These are phyloP conservation scores for Atherix ibis DNA, from an alignment of 2,888 invertebrate genomes.

Conservation along the genomic window DNA sequence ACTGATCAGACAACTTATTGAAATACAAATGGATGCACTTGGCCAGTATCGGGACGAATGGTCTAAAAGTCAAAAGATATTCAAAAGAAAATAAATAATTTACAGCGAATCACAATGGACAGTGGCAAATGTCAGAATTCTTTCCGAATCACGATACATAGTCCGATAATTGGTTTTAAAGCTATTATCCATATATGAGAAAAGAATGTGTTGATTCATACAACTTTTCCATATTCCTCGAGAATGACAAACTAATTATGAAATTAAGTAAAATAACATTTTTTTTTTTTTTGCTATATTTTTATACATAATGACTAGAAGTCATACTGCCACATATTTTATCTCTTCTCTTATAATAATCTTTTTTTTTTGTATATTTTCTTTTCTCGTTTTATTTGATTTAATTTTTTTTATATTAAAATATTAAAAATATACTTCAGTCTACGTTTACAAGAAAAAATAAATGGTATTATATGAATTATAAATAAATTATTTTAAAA, in stretches of 20 bases:
- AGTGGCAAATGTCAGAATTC: too few species aligned
- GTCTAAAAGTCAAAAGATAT: neutral
- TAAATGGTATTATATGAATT: neutral
- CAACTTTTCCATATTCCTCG: too few species aligned
- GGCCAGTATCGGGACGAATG: neutral
- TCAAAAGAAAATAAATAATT: neutral
- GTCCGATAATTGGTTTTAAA: too few species aligned
- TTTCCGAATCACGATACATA: too few species aligned
- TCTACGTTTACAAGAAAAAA: constrained; percentile 3
- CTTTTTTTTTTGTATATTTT: constrained; percentile 1
- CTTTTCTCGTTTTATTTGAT: constrained; percentile 4
- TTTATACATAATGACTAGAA: neutral
- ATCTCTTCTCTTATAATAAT: too few species aligned
- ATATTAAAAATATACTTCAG: constrained; percentile 8
- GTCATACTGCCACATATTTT: neutral
- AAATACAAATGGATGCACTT: constrained; percentile 27
- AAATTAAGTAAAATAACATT: neutral
- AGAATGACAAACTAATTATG: too few species aligned
- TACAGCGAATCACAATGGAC: too few species aligned
- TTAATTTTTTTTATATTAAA: constrained; percentile 3
- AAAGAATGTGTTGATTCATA: too few species aligned
- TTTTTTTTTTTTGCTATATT: neutral
- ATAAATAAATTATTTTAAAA: neutral
- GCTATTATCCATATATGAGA: too few species aligned
- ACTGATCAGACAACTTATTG: constrained; percentile 23